phyloP scores from a whole-genome alignment of 2,113 vertebrate genomes.

The Zosterops lateralis region DNA sequence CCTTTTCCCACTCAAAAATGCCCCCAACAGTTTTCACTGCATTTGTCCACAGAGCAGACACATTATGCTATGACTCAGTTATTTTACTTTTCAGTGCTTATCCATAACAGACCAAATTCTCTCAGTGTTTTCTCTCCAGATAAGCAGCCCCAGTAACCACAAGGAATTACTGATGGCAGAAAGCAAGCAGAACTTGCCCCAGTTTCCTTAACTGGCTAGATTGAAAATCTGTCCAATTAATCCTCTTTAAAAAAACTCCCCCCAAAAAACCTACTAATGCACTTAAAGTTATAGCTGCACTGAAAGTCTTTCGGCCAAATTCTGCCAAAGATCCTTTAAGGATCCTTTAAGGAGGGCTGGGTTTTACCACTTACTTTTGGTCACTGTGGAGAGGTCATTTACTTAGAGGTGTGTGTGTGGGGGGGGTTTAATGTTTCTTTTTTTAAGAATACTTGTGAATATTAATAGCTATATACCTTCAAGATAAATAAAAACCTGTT shows the following conservation, averaged over 20 bases:
- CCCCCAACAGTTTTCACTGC: neutral
- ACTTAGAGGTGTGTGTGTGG: accelerated
- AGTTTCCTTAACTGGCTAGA: neutral
- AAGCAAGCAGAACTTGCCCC: neutral
- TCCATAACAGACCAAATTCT: neutral
- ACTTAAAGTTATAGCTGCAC: neutral
- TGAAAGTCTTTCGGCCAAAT: neutral
- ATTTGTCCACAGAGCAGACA: neutral
- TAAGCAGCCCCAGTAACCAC: neutral
- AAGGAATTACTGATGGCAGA: neutral
- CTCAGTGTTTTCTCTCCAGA: neutral
- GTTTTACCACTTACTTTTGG: neutral
- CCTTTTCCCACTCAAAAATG: neutral
- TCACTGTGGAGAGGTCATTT: neutral
- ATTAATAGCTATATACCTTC: neutral
- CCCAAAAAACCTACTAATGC: neutral
- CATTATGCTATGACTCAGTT: accelerated
- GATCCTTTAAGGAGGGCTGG: neutral
- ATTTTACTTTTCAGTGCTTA: neutral
- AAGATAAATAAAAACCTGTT: neutral
- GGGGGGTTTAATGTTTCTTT: accelerated
- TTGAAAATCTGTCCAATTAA: neutral
- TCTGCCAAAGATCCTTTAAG: neutral
- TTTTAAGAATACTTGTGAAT: neutral
- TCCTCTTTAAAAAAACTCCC: neutral